A percentile compares a stretch with the other conserved stretches of the same genome.
These are phyloP conservation scores for Hydropsyche tenuis DNA, from an alignment of 1,140 invertebrate species.

Conservation along the genomic window DNA sequence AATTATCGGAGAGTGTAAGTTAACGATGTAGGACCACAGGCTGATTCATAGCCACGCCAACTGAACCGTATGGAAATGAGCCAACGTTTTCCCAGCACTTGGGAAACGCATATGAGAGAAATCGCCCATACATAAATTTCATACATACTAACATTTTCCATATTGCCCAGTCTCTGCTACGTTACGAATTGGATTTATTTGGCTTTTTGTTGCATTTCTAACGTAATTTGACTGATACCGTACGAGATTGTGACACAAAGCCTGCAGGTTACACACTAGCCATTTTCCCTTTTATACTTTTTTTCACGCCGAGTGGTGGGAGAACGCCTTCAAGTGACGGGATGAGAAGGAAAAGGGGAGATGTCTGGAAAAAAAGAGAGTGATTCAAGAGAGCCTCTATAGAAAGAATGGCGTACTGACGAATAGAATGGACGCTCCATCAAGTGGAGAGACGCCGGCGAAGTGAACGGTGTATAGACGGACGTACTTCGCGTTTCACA, in stretches of 20 bases:
- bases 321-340: constrained; percentile 21
- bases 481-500: background rate
- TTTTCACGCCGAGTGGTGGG: background rate
- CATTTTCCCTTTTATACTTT: constrained; percentile 13
- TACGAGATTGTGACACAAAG: background rate
- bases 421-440: constrained; percentile 34
- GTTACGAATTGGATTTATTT: background rate
- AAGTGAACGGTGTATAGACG: constrained; percentile 29
- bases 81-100: background rate
- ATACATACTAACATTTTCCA: too few species aligned
- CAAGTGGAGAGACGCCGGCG: constrained; percentile 23
- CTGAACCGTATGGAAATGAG: constrained; percentile 37
- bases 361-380: constrained; percentile 22
- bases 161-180: too few species aligned
- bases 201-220: background rate
- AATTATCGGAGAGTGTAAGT: constrained; percentile 34
- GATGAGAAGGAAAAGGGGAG: constrained; percentile 3
- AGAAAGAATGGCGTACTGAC: constrained; percentile 25
- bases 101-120: background rate
- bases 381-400: constrained; percentile 31
- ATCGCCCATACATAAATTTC: background rate
- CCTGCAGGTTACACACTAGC: background rate
- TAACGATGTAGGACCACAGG: constrained; percentile 30
- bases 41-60: constrained; percentile 26
- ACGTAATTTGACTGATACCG: background rate